Percentiles rank a stretch among this genome's conserved stretches.
Conservation (phyloP, 2,888 invertebrate species). For the Luperina nickerlii region DNA sequence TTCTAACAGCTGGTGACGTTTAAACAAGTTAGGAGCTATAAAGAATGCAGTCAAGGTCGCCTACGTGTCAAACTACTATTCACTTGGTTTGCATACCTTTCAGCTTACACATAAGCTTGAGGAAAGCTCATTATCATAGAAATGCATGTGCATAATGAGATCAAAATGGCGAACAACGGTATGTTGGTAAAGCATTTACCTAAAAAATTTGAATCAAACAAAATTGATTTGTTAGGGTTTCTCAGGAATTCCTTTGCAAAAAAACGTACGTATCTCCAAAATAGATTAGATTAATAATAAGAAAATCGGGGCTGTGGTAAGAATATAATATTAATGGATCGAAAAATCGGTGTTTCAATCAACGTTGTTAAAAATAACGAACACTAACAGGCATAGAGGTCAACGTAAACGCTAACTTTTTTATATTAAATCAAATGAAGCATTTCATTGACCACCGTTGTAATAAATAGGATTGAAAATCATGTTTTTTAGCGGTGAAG, state of each 20-base stretch:
- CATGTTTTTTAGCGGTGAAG: slow-evolving; percentile 63
- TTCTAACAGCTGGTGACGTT: slow-evolving; percentile 68
- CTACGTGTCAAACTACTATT: slow-evolving; percentile 64
- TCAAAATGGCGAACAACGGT: background rate
- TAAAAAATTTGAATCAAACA: background rate
- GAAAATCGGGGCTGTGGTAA: background rate
- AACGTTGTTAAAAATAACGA: slow-evolving; percentile 30
- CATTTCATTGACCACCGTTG: slow-evolving; percentile 60
- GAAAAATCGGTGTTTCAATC: background rate
- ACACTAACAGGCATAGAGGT: slow-evolving; percentile 39
- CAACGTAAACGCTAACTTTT: slow-evolving; percentile 37
- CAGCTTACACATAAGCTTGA: slow-evolving; percentile 38
- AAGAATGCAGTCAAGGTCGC: slow-evolving; percentile 76
- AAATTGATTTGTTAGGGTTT: background rate
- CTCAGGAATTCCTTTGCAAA: no score
- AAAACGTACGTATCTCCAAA: background rate
- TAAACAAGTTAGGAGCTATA: slow-evolving; percentile 71
- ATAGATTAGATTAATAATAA: background rate
- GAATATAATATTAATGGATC: background rate
- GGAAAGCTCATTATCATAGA: slow-evolving; percentile 57
- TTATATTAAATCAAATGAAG: slow-evolving; percentile 40
- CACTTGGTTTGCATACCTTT: slow-evolving; percentile 59
- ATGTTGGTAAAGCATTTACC: background rate
- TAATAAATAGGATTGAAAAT: slow-evolving; percentile 67
- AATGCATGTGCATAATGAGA: slow-evolving; percentile 22